Conservation (phyloP, 2,888 invertebrate species). For the Aproaerema taeniolella region DNA sequence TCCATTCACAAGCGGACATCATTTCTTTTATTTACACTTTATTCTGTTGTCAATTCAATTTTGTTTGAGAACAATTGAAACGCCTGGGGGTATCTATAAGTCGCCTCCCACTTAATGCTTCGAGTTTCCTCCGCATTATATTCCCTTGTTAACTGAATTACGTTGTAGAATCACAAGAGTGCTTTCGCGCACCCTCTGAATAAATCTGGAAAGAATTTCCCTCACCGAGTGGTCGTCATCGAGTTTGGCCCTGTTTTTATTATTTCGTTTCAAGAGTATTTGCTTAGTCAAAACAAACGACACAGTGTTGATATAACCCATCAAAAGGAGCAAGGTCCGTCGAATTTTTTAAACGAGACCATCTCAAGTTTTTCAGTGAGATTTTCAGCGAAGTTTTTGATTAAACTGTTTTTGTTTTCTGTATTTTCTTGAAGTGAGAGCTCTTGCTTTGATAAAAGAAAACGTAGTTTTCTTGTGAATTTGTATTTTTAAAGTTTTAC, state of each 20-base stretch:
- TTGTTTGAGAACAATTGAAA: too few species aligned
- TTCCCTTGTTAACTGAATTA: conserved; percentile 50
- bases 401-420: conserved; percentile 3
- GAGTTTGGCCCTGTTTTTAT: conserved; percentile 10
- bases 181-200: conserved; percentile 56
- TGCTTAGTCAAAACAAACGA: conserved; percentile 1
- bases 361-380: conserved; percentile 1
- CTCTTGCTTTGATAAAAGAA: too few species aligned
- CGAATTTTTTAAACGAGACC: conserved; percentile 2
- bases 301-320: conserved; percentile 3
- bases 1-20: too few species aligned
- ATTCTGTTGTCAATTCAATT: too few species aligned
- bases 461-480: too few species aligned
- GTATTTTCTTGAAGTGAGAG: too few species aligned
- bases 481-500: too few species aligned
- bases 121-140: conserved; percentile 28
- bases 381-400: conserved; percentile 1
- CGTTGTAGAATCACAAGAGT: conserved; percentile 57
- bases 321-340: conserved; percentile 1
- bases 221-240: conserved; percentile 9
- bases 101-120: too few species aligned
- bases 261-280: conserved; percentile 6
- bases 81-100: too few species aligned
- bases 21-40: too few species aligned
- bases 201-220: conserved; percentile 48